phyloP scores from a whole-genome alignment of 2,888 invertebrate species.

The Caenorhabditis sp. region DNA sequence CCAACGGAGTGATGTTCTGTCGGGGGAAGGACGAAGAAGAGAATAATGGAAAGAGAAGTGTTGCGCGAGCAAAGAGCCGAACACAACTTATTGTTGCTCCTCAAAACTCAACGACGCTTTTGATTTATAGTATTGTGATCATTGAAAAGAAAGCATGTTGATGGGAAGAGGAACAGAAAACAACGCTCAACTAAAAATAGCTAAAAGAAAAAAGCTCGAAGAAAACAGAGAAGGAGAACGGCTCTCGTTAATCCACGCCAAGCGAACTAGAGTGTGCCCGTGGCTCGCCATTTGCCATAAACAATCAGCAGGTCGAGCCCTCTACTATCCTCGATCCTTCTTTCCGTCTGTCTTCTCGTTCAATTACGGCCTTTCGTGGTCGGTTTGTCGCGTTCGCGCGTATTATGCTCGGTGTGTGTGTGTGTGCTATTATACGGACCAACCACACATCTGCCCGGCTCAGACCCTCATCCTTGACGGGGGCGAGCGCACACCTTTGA shows the following conservation, averaged over 20 bases:
- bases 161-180: neutral
- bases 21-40: constrained; percentile 12
- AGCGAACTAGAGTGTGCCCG: constrained; percentile 5
- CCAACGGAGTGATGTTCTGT: constrained; percentile 31
- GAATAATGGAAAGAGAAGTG: constrained; percentile 37
- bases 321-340: constrained; percentile 27
- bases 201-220: neutral
- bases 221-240: constrained; percentile 2
- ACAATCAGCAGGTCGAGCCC: constrained; percentile 50
- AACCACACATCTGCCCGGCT: constrained; percentile 34
- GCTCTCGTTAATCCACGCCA: constrained; percentile 39
- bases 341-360: constrained; percentile 22
- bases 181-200: neutral
- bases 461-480: neutral
- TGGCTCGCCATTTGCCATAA: constrained; percentile 38
- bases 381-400: constrained; percentile 37
- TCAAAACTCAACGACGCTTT: constrained; percentile 8
- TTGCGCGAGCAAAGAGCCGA: constrained; percentile 30
- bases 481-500: constrained; percentile 26
- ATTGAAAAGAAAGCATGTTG: neutral
- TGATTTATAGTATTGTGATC: constrained; percentile 32
- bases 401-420: constrained; percentile 30
- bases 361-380: constrained; percentile 45
- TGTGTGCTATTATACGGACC: constrained; percentile 42
- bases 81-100: constrained; percentile 11